Conservation (phyloP, 2,888 invertebrate species). For the Erebia epiphron region DNA sequence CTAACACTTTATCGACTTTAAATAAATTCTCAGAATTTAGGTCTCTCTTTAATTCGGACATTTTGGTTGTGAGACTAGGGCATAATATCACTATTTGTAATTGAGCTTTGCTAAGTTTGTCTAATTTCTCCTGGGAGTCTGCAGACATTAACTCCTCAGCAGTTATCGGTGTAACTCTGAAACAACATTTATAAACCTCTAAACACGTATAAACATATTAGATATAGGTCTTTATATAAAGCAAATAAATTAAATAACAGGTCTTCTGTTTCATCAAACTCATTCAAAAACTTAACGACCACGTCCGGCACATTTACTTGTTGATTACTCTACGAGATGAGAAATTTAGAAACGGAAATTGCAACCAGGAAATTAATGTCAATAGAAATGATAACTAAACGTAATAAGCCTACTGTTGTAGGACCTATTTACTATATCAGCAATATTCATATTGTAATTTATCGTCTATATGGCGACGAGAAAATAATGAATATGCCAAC, state of each 20-base stretch:
- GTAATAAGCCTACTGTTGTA: neutral
- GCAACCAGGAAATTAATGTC: conserved; percentile 3
- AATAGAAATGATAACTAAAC: neutral
- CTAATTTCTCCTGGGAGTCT: conserved; percentile 75
- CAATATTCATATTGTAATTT: neutral
- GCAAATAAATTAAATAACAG: neutral
- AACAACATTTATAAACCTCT: conserved; percentile 34
- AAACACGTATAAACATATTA: neutral
- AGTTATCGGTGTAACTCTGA: conserved; percentile 88
- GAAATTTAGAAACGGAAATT: conserved; percentile 14
- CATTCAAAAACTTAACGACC: conserved; percentile 27
- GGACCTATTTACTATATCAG: neutral
- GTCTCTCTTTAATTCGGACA: conserved; percentile 81
- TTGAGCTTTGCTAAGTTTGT: conserved; percentile 85
- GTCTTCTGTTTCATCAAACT: conserved; percentile 12
- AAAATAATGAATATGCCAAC: conserved; percentile 9
- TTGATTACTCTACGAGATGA: neutral
- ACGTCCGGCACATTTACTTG: conserved; percentile 20
- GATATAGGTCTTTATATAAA: neutral
- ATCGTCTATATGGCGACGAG: neutral
- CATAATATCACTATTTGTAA: conserved; percentile 92
- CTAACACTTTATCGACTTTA: conserved; percentile 88
- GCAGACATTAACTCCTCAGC: conserved; percentile 86
- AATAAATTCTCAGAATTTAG: conserved; percentile 82
- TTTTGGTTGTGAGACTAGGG: conserved; percentile 86